phyloP scores from a whole-genome alignment of 2,113 vertebrate genomes.

The Lanius collurio region DNA sequence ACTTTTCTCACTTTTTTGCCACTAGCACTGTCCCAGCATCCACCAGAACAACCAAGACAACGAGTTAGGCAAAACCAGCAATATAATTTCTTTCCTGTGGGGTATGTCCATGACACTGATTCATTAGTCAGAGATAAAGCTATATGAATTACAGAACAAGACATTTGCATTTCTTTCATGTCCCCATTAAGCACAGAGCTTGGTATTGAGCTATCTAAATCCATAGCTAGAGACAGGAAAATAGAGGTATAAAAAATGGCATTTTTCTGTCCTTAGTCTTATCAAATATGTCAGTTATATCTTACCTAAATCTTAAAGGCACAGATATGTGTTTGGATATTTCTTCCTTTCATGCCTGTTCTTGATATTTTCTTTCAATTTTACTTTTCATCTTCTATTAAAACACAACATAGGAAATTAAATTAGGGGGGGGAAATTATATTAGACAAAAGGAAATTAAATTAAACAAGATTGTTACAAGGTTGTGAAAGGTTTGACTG shows the following conservation, averaged over 20 bases:
- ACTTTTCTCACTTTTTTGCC: not conserved
- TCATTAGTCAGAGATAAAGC: not conserved
- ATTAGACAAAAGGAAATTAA: conserved; percentile 66
- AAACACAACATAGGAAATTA: conserved; percentile 62
- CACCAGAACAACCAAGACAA: not conserved
- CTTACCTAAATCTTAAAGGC: not conserved
- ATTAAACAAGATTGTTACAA: conserved; percentile 53
- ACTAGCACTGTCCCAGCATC: not conserved
- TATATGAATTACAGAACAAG: not conserved
- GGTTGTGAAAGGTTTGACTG: conserved; percentile 55
- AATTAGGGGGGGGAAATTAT: conserved; percentile 50
- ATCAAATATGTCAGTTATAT: not conserved
- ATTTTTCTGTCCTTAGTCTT: not conserved
- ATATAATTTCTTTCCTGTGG: not conserved
- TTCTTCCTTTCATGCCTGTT: not conserved
- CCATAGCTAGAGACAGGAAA: not conserved
- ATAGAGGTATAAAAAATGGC: not conserved
- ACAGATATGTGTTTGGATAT: not conserved
- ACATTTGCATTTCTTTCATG: not conserved
- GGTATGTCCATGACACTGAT: not conserved
- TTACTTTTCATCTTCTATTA: conserved; percentile 45
- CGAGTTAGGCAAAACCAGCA: not conserved
- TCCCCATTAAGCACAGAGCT: not conserved
- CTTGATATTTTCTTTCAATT: conserved; percentile 41
- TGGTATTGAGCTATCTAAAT: not conserved